Conservation (phyloP, 1,140 invertebrate genomes). For the Diabrotica virgifera region DNA sequence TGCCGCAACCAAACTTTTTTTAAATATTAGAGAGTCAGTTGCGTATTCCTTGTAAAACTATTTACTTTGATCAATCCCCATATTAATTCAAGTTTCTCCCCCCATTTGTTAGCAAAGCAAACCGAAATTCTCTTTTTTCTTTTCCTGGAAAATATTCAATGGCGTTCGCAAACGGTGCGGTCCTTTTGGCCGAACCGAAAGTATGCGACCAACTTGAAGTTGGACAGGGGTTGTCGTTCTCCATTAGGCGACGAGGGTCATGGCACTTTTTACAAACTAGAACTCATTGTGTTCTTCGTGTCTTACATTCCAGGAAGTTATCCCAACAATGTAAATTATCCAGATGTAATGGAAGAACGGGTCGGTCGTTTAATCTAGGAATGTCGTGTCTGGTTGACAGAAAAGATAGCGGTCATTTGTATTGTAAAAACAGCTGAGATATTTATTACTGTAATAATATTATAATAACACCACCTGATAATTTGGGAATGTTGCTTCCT, state of each 20-base stretch:
- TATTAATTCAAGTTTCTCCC: too few relatives aligned
- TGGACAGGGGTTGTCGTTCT: not conserved
- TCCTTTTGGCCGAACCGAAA: not conserved
- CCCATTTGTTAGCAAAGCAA: too few relatives aligned
- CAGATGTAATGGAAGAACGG: not conserved
- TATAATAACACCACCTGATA: too few relatives aligned
- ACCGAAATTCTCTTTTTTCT: not conserved
- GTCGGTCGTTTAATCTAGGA: not conserved
- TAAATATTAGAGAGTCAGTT: too few relatives aligned
- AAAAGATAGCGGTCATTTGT: too few relatives aligned
- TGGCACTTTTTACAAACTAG: not conserved
- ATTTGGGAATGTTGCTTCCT: too few relatives aligned
- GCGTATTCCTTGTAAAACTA: too few relatives aligned
- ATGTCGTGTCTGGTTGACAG: not conserved
- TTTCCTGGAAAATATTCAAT: not conserved
- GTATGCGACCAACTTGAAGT: not conserved
- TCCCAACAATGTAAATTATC: slow-evolving; percentile 2
- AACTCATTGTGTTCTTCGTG: slow-evolving; percentile 2
- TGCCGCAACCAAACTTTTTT: too few relatives aligned
- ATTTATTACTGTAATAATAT: too few relatives aligned
- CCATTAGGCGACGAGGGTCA: not conserved
- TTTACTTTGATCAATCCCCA: too few relatives aligned
- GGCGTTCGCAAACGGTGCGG: not conserved
- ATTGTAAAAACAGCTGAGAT: too few relatives aligned
- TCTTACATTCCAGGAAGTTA: slow-evolving; percentile 2